Base-by-base conservation (phyloP, 2,888 invertebrate genomes). In the Dendrolimus houi region DNA sequence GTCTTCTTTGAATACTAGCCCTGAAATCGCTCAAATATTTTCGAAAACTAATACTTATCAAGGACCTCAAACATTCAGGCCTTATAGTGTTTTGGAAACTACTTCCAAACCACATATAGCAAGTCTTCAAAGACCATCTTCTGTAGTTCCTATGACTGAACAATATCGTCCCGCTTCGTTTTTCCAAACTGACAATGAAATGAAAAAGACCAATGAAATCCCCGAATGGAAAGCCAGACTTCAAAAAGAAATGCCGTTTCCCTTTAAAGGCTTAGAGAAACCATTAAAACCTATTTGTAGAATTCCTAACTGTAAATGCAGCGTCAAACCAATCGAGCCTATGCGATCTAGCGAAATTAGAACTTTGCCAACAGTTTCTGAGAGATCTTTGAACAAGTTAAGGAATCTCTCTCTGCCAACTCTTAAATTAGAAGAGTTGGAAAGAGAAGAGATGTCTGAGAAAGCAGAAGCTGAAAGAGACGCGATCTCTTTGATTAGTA, bases 301-400 rank as follows among this genome's bases (percentile, higher is more conserved):
- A 55, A 88, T 90, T 29, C 90, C 90, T 0, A 87, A 90, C 59
- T 90, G 90, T 62, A 90, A 87, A 66, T 90, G 90, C 62, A 81
- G 78, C 61, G 73, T 75, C 0, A 86, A 81, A 57, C 67, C 78
- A 0, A 57, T 75, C 2, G 73, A 80, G 54, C 68, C 74, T 0
- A 70, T 69, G 1, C 75, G 85, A 59, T 83, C 83, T 59, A 87
- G 83, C 54, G 85, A 87, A 66, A 72, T 76, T 2, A 70, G 82
- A 42, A 89, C 88, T 3, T 68, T 85, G 13, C 89, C 88, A 0
- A 74, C 78, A 41, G 78, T 81, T 14, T 81, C 83, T 52, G 81
- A 83, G 63, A 81, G 81, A 54, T 79, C 82, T 56, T 65, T 90
- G 52, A 80, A 74, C 60, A 84, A 84, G 68, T 72, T 77, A 52